phyloP scores from a whole-genome alignment of 2,113 vertebrate species.

The Acinonyx jubatus region DNA sequence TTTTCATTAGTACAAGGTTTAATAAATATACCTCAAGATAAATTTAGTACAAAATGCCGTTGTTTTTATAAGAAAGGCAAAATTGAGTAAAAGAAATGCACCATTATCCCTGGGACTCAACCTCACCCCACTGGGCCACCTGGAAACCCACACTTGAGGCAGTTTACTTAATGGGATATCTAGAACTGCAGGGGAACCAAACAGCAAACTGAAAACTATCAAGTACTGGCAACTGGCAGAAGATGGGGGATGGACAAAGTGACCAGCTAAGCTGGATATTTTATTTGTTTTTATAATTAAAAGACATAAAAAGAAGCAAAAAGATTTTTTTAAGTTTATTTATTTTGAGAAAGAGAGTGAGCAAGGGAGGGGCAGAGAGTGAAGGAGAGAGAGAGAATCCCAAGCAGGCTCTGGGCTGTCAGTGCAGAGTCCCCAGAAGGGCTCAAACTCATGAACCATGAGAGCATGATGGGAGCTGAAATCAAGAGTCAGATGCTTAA shows the following conservation, averaged over 20 bases:
- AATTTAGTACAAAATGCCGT: background rate
- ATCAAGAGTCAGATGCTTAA: no score
- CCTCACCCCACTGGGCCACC: background rate
- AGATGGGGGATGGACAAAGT: background rate
- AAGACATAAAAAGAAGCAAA: background rate
- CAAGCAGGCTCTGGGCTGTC: no score
- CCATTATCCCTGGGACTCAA: background rate
- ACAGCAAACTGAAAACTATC: background rate
- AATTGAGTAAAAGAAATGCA: background rate
- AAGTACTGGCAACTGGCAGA: background rate
- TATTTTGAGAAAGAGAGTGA: no score
- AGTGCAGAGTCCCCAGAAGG: no score
- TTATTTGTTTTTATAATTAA: conserved; percentile 14
- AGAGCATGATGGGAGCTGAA: no score
- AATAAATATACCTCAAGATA: background rate
- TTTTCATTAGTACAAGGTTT: background rate
- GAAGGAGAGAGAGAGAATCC: no score
- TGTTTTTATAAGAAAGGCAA: background rate
- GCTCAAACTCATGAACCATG: no score
- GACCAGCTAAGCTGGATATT: background rate
- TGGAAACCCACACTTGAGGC: background rate
- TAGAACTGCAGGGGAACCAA: background rate
- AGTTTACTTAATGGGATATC: background rate
- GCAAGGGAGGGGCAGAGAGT: no score
- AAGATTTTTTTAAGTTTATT: no score